These are phyloP conservation scores for Anoplolepis gracilipes DNA, from an alignment of 1,140 invertebrate genomes.

Conservation along the genomic window DNA sequence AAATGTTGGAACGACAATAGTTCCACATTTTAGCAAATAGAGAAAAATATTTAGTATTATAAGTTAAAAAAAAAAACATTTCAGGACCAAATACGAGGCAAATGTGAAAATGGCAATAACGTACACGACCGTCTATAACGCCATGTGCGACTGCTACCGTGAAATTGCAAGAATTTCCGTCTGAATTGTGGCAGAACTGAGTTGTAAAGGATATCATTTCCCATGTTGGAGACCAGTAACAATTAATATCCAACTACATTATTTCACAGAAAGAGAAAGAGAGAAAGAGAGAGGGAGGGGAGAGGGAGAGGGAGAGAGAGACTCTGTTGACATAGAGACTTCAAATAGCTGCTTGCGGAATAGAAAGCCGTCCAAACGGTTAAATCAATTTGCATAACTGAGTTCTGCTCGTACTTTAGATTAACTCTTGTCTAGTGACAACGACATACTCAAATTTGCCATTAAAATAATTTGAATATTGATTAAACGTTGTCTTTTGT, in stretches of 20 bases:
- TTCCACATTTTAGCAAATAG: too few relatives aligned
- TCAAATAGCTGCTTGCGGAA: slow-evolving; percentile 33
- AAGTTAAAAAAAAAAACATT: slow-evolving; percentile 32
- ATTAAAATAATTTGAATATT: slow-evolving; percentile 47
- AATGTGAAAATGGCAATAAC: slow-evolving; percentile 29
- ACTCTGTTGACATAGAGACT: slow-evolving; percentile 47
- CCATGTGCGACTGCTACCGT: not conserved
- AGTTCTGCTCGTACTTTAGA: slow-evolving; percentile 49
- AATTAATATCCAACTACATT: slow-evolving; percentile 47
- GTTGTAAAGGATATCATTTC: slow-evolving; percentile 22
- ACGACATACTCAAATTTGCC: slow-evolving; percentile 34
- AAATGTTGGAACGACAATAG: not conserved
- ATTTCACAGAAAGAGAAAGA: slow-evolving; percentile 36
- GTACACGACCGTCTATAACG: not conserved
- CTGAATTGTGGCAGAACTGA: not conserved
- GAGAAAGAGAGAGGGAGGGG: not conserved
- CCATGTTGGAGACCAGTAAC: slow-evolving; percentile 24
- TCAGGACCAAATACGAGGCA: not conserved
- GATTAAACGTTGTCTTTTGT: slow-evolving; percentile 6
- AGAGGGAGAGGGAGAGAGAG: slow-evolving; percentile 10
- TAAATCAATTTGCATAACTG: slow-evolving; percentile 57
- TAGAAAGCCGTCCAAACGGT: slow-evolving; percentile 43
- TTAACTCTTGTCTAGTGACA: slow-evolving; percentile 44
- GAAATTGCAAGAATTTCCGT: slow-evolving; percentile 39
- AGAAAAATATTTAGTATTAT: too few relatives aligned